A percentile compares a stretch with the other conserved stretches of the same genome.
These are phyloP conservation scores for Athetis lepigone DNA, from an alignment of 2,888 invertebrate species.

Conservation along the genomic window DNA sequence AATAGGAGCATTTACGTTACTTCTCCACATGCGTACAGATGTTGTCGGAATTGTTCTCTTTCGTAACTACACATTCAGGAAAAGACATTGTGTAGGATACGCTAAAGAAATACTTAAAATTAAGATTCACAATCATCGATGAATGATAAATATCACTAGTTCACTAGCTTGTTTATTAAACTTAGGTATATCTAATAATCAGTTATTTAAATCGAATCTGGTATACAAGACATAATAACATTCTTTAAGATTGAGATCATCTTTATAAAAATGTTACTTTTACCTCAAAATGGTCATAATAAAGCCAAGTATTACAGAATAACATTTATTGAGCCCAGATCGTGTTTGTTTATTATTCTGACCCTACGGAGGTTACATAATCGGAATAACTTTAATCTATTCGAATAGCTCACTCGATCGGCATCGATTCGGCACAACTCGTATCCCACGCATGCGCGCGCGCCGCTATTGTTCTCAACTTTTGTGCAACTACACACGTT, in stretches of 20 bases:
- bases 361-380: conserved; percentile 16
- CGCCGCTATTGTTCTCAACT: conserved; percentile 27
- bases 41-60: conserved; percentile 9
- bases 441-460: conserved; percentile 20
- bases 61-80: not conserved
- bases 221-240: not conserved
- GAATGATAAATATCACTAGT: not conserved
- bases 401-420: conserved; percentile 8
- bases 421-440: conserved; percentile 4
- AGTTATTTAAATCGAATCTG: not conserved
- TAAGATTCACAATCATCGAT: not conserved
- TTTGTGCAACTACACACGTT: conserved; percentile 36
- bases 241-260: not conserved
- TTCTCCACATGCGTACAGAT: conserved; percentile 17
- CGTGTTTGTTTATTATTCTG: conserved; percentile 3
- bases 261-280: too few species aligned
- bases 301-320: not conserved
- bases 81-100: not conserved
- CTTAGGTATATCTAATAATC: not conserved
- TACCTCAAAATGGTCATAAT: not conserved
- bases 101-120: not conserved
- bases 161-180: not conserved
- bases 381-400: conserved; percentile 2
- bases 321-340: conserved; percentile 2
- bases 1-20: too few species aligned